Evolutionary conservation across 2,113 vertebrate species (phyloP).

Genomic region (Leptodactylus fuscus): DNA sequence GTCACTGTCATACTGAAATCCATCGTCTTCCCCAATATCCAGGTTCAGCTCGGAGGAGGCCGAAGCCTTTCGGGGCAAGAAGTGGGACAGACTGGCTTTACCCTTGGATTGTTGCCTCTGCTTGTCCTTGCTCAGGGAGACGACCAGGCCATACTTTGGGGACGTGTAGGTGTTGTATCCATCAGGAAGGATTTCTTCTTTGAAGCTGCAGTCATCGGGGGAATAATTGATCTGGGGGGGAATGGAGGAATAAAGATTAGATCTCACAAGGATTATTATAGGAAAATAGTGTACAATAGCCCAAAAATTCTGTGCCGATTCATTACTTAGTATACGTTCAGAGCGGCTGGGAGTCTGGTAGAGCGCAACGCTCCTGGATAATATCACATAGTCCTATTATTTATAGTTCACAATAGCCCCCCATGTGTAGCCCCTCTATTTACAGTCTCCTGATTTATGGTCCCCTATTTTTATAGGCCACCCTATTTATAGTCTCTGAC

Average conservation of each 20-base stretch:
- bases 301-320: too few species aligned
- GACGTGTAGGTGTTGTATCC: conserved; percentile 90
- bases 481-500: too few species aligned
- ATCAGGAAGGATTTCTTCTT: conserved; percentile 84
- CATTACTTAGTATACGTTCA: too few species aligned
- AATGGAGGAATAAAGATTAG: conserved; percentile 53
- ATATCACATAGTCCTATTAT: too few species aligned
- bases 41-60: conserved; percentile 65
- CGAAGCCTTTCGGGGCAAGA: conserved; percentile 84
- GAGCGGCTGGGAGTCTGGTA: neutral
- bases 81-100: conserved; percentile 80
- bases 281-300: too few species aligned
- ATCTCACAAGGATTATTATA: neutral
- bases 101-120: conserved; percentile 78
- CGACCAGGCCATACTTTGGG: conserved; percentile 71
- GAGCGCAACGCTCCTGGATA: too few species aligned
- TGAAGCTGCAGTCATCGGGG: conserved; percentile 87
- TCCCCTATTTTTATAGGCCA: too few species aligned
- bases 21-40: conserved; percentile 62
- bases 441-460: too few species aligned
- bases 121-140: conserved; percentile 82
- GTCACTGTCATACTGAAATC: conserved; percentile 39
- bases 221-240: conserved; percentile 76
- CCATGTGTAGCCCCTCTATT: too few species aligned
- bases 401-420: too few species aligned